Base-by-base conservation (phyloP, 2,888 invertebrate genomes). In the Agapostemon virescens region DNA sequence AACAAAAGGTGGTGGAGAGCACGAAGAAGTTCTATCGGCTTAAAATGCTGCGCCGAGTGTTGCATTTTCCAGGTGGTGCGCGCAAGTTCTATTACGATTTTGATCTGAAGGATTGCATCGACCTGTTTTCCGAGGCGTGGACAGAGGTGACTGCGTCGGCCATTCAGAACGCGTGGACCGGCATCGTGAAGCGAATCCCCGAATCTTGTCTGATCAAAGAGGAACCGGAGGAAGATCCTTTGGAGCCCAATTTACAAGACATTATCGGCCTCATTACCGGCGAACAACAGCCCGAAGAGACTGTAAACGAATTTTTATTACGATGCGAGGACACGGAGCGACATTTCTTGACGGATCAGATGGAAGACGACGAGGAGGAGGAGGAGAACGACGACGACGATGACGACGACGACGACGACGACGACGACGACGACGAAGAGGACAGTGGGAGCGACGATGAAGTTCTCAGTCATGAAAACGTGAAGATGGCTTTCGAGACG, bases 41-140 rank as follows among this genome's bases (percentile, higher is more conserved):
- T 15, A 71, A 71, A 13, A 71, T 71, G 61, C 33, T 71, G 61
- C 61, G 20, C 7, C 40, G n/a, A 33, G 23, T 71, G 23, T 9
- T 71, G 45, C 23, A n/a, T 5, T 71, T 42, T 45, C 33, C 61
- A 2, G 58, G 45, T 5, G 71, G 61, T 9, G n/a, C 61, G n/a
- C 61, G 42, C 3, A 42, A 63, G 15, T 71, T 71, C 11, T 71
- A 63, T 63, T 42, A 40, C 30, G 71, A 71, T 26, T 71, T 45
- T 6, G 71, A 71, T 63, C 45, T 71, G 13, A 71, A 63, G 23
- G 71, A 71, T 45, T 71, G 71, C 23, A 71, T 71, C n/a, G 71
- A 71, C 17, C 33, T 71, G 23, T 45, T 71, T 15, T 45, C 13
- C 45, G 45, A 45, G 36, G 71, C 71, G 1, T 71, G 71, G 61